Conservation (phyloP, 2,888 invertebrate genomes). For the Amphiduros pacificus region DNA sequence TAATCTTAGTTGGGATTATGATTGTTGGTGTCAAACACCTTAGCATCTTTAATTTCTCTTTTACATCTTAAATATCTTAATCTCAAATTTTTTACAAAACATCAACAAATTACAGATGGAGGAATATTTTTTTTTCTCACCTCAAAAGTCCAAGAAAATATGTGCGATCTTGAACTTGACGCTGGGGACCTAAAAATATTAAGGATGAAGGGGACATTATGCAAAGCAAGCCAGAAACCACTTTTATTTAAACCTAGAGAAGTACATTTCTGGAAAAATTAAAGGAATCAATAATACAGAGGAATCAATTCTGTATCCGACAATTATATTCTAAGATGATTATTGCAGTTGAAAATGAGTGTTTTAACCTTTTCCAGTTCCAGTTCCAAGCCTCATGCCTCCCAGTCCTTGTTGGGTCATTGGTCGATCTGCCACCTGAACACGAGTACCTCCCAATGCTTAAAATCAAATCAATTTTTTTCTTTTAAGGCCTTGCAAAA, state of each 20-base stretch:
- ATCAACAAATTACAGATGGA: not conserved
- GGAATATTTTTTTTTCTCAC: slow-evolving; percentile 26
- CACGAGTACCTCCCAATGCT: slow-evolving; percentile 39
- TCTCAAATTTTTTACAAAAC: not conserved
- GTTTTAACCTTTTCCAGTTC: not conserved
- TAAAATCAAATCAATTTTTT: not conserved
- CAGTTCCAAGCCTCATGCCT: slow-evolving; percentile 68
- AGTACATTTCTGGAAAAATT: too few species aligned
- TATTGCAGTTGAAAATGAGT: not conserved
- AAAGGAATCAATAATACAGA: too few species aligned
- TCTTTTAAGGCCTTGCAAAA: not conserved
- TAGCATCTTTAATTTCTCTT: too few species aligned
- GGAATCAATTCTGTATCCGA: not conserved
- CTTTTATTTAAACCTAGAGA: too few species aligned
- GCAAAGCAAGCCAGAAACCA: too few species aligned
- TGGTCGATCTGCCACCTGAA: slow-evolving; percentile 71
- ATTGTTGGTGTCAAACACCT: too few species aligned
- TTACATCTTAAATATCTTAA: not conserved
- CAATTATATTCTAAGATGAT: not conserved
- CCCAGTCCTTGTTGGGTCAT: slow-evolving; percentile 79
- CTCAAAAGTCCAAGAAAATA: slow-evolving; percentile 78
- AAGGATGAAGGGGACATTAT: too few species aligned
- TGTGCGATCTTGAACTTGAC: slow-evolving; percentile 80
- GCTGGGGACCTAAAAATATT: slow-evolving; percentile 36
- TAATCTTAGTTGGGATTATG: too few species aligned